These are phyloP conservation scores for Cecidostiba fungosa DNA, from an alignment of 2,888 invertebrate species.

Conservation along the genomic window DNA sequence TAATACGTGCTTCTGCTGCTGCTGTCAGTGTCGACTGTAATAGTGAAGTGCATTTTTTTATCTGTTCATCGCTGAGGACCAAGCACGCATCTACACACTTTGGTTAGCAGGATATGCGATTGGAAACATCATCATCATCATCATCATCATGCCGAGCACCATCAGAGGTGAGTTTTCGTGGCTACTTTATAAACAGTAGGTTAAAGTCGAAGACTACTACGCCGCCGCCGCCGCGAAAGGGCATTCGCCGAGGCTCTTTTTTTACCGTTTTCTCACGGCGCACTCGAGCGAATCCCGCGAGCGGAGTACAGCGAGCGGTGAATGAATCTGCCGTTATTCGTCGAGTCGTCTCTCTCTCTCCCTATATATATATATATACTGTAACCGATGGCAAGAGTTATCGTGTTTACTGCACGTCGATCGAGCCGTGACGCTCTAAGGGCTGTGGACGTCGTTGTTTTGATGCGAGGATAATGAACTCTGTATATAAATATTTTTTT, in stretches of 20 bases:
- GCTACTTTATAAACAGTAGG: background rate
- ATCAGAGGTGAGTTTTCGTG: slow-evolving; percentile 76
- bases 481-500: too few species aligned
- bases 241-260: slow-evolving; percentile 63
- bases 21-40: background rate
- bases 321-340: slow-evolving; percentile 71
- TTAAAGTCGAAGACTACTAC: slow-evolving; percentile 36
- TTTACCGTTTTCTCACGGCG: slow-evolving; percentile 71
- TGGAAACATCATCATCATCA: slow-evolving; percentile 78
- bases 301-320: slow-evolving; percentile 68
- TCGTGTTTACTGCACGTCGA: background rate
- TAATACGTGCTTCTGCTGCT: slow-evolving; percentile 47
- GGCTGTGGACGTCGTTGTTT: background rate
- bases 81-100: background rate
- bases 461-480: slow-evolving; percentile 4
- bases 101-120: slow-evolving; percentile 78
- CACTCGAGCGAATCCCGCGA: slow-evolving; percentile 67
- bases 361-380: too few species aligned
- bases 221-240: background rate
- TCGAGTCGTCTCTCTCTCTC: slow-evolving; percentile 43
- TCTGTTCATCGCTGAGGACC: background rate
- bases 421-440: background rate
- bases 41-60: background rate
- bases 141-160: slow-evolving; percentile 79
- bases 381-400: too few species aligned